These are phyloP conservation scores for Entomyzon cyanotis DNA, from an alignment of 2,113 vertebrate genomes.

Conservation along the genomic window DNA sequence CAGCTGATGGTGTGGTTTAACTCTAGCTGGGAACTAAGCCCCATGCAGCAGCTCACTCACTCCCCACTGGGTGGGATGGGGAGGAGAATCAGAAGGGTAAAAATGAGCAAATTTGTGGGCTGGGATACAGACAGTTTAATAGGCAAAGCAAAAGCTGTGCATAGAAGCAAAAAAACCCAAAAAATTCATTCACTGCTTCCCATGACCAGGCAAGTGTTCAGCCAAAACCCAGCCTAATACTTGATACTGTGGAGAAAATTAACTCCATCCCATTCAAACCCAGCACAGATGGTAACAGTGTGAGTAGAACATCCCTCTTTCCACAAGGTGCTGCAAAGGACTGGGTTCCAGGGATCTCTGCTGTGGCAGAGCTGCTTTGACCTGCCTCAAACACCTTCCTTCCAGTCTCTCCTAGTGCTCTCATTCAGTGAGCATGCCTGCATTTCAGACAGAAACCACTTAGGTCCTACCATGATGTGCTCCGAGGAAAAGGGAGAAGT, in stretches of 20 bases:
- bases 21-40: neutral
- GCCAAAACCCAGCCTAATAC: neutral
- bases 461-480: neutral
- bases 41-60: neutral
- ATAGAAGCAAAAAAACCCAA: neutral
- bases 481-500: neutral
- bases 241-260: neutral
- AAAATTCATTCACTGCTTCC: neutral
- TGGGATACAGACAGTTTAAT: neutral
- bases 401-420: neutral
- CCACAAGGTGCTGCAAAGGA: fast-evolving
- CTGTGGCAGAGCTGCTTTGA: neutral
- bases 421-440: neutral
- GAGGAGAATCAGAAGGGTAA: neutral
- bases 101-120: neutral
- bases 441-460: neutral
- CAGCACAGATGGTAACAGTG: neutral
- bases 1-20: neutral
- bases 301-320: neutral
- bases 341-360: neutral
- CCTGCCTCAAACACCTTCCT: neutral
- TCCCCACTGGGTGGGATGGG: too few species aligned
- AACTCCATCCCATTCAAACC: neutral
- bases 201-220: neutral
- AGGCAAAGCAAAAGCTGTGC: neutral